phyloP scores from a whole-genome alignment of 1,140 invertebrate genomes.

The Philotrypesis tridentata region DNA sequence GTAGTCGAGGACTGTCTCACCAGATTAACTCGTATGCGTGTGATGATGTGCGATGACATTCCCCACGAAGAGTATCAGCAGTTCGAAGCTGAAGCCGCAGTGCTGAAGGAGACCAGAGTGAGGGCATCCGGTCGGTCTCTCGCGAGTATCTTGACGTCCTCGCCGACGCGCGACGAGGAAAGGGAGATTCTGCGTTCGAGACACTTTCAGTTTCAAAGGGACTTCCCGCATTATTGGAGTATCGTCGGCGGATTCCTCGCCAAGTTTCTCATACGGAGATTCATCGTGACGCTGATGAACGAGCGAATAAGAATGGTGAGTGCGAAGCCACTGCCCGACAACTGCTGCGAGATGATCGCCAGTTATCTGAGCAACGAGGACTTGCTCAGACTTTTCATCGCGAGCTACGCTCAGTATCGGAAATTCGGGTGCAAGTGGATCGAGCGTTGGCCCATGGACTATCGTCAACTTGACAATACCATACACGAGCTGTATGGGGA shows the following conservation, averaged over 20 bases:
- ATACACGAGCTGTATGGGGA: too few relatives aligned
- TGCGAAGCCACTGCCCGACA: background rate
- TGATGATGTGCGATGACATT: too few relatives aligned
- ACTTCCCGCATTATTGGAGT: background rate
- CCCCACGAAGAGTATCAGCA: too few relatives aligned
- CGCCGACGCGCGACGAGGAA: too few relatives aligned
- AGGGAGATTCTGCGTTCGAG: too few relatives aligned
- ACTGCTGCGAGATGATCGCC: slow-evolving; percentile 10
- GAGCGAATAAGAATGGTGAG: background rate
- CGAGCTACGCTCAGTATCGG: too few relatives aligned
- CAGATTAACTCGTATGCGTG: too few relatives aligned
- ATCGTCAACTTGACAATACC: background rate
- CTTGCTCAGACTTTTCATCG: background rate
- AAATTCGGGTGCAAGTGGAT: background rate
- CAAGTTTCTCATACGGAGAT: background rate
- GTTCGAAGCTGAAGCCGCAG: background rate
- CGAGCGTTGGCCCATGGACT: background rate
- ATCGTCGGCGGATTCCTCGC: slow-evolving; percentile 7
- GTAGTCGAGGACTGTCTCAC: background rate
- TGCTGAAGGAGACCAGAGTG: background rate
- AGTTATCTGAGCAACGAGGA: slow-evolving; percentile 15
- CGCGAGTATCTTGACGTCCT: too few relatives aligned
- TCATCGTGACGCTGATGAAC: background rate
- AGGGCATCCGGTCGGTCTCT: too few relatives aligned
- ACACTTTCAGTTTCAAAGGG: background rate